Percentiles rank a stretch among this genome's conserved stretches.
These are phyloP conservation scores for Oreochromis grahami DNA, from an alignment of 2,797 vertebrate genomes.

Conservation along the genomic window DNA sequence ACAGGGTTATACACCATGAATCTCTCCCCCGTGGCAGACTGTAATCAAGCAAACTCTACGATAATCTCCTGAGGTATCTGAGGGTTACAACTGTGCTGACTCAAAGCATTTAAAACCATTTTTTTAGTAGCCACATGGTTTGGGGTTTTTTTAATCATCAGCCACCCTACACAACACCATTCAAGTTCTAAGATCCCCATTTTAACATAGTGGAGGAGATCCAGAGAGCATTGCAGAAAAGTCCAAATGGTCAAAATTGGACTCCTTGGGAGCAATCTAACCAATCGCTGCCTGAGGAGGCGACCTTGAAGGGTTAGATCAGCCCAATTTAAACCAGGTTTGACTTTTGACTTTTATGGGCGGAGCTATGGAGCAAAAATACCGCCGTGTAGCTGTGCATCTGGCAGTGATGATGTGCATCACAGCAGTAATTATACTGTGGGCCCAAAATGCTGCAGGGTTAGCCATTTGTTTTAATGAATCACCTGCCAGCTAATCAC, in stretches of 20 bases:
- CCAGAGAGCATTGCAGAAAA: not conserved
- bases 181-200: not conserved
- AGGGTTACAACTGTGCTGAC: not conserved
- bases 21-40: not conserved
- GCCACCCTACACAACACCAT: not conserved
- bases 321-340: not conserved
- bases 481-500: not conserved
- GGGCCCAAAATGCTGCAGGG: not conserved
- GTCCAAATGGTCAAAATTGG: not conserved
- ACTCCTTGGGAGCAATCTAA: not conserved
- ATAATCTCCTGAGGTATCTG: not conserved
- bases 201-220: not conserved
- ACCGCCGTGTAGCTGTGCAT: not conserved
- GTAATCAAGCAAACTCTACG: fast-evolving
- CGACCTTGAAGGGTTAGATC: not conserved
- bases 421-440: not conserved
- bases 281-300: not conserved
- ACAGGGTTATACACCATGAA: fast-evolving
- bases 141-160: not conserved
- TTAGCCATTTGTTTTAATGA: not conserved
- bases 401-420: not conserved
- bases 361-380: not conserved
- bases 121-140: not conserved
- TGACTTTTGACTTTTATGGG: not conserved
- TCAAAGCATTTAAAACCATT: fast-evolving